Evolutionary conservation across 2,888 invertebrate genomes (phyloP).

Genomic region (Tiliacea aurago): DNA sequence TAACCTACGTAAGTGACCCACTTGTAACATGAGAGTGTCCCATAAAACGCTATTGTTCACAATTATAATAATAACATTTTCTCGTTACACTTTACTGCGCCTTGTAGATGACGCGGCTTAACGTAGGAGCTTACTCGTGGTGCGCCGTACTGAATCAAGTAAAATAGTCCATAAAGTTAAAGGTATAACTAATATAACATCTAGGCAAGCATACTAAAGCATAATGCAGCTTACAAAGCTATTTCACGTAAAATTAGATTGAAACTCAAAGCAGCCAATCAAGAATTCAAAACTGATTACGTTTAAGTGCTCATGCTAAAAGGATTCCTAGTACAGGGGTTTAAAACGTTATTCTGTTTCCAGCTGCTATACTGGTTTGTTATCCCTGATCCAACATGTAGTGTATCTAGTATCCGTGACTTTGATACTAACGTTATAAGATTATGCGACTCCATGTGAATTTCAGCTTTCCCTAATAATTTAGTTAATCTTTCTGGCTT

Average conservation of each 20-base stretch:
- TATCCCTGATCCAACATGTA: slow-evolving; percentile 26
- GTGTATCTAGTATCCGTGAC: slow-evolving; percentile 17
- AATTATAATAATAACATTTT: slow-evolving; percentile 61
- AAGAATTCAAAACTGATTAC: slow-evolving; percentile 20
- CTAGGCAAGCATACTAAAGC: not conserved
- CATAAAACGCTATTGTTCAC: slow-evolving; percentile 65
- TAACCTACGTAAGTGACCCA: slow-evolving; percentile 61
- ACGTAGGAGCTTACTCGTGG: slow-evolving; percentile 8
- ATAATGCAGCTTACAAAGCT: not conserved
- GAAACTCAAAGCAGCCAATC: slow-evolving; percentile 14
- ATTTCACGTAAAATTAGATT: slow-evolving; percentile 26
- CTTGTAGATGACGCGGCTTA: slow-evolving; percentile 45
- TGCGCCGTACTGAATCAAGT: not conserved
- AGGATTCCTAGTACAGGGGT: slow-evolving; percentile 10
- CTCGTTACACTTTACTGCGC: slow-evolving; percentile 57
- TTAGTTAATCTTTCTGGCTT: not conserved
- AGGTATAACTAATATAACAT: not conserved
- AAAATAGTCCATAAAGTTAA: too few species aligned
- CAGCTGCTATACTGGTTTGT: slow-evolving; percentile 2
- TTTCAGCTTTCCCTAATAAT: slow-evolving; percentile 20
- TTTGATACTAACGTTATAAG: slow-evolving; percentile 39
- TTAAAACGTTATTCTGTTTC: slow-evolving; percentile 11
- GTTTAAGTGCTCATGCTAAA: slow-evolving; percentile 11
- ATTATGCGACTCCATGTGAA: slow-evolving; percentile 12
- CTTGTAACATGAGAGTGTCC: slow-evolving; percentile 69